Percentiles rank a stretch among this genome's conserved stretches.
Conservation (phyloP, 2,113 vertebrate genomes). For the Cariama cristata region DNA sequence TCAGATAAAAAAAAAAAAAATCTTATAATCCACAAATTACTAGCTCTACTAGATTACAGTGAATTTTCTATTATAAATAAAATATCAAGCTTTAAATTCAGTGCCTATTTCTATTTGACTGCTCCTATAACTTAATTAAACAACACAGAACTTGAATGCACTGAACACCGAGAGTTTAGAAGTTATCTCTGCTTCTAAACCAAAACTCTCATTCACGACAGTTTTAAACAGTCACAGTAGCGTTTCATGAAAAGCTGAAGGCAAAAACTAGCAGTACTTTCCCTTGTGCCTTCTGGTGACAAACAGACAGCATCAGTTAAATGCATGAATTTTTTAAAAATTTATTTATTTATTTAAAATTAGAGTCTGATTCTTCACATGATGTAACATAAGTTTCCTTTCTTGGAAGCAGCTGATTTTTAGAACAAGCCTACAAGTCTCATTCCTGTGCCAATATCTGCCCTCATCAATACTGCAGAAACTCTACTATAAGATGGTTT, state of each 20-base stretch:
- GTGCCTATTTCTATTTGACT: neutral
- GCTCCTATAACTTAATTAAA: neutral
- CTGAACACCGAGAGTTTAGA: neutral
- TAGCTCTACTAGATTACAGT: neutral
- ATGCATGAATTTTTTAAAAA: neutral
- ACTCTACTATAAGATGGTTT: neutral
- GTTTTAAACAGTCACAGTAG: neutral
- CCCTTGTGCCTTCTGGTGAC: neutral
- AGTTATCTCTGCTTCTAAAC: neutral
- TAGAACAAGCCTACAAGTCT: neutral
- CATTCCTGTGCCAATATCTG: neutral
- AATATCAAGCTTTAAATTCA: conserved; percentile 6
- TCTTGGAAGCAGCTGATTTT: neutral
- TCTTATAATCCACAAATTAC: neutral
- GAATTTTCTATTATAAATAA: neutral
- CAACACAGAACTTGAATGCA: neutral
- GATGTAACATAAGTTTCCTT: neutral
- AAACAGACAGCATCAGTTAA: neutral
- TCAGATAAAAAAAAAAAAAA: neutral
- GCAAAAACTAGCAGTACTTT: neutral
- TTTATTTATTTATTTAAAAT: neutral
- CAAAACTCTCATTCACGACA: neutral
- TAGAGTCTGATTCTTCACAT: neutral
- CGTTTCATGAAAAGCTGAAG: neutral
- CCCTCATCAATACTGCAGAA: neutral